Evolutionary conservation across 2,797 vertebrate genomes (phyloP).

Genomic region (Arctocebus calabarensis): DNA sequence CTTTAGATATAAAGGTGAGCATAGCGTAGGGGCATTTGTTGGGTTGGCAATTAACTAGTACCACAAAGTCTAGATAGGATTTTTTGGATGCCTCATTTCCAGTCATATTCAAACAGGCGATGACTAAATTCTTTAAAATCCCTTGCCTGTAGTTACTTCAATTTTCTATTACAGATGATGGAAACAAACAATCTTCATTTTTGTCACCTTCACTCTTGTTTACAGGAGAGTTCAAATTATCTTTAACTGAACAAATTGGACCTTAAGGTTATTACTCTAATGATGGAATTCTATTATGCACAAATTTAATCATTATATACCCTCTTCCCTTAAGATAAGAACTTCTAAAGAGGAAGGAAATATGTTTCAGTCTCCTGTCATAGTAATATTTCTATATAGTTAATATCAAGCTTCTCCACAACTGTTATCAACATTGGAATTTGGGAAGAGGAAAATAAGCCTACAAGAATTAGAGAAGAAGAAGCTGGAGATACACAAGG

Average conservation of each 20-base stretch:
- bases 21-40: neutral
- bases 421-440: neutral
- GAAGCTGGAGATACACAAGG: neutral
- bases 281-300: neutral
- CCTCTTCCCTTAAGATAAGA: constrained; percentile 1
- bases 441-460: neutral
- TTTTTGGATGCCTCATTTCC: neutral
- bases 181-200: neutral
- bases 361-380: neutral
- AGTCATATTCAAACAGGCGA: neutral
- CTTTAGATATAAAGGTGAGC: neutral
- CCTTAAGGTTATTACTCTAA: neutral
- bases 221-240: neutral
- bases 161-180: neutral
- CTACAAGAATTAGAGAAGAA: neutral
- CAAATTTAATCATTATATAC: neutral
- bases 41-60: neutral
- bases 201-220: neutral
- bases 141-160: neutral
- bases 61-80: neutral
- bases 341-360: neutral
- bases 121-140: neutral
- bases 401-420: neutral
- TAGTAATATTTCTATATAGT: neutral
- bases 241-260: constrained; percentile 32